Evolutionary conservation across 1,140 invertebrate genomes (phyloP), one percentile per base, ranked within the genome.

Genomic region (Homarus americanus): DNA sequence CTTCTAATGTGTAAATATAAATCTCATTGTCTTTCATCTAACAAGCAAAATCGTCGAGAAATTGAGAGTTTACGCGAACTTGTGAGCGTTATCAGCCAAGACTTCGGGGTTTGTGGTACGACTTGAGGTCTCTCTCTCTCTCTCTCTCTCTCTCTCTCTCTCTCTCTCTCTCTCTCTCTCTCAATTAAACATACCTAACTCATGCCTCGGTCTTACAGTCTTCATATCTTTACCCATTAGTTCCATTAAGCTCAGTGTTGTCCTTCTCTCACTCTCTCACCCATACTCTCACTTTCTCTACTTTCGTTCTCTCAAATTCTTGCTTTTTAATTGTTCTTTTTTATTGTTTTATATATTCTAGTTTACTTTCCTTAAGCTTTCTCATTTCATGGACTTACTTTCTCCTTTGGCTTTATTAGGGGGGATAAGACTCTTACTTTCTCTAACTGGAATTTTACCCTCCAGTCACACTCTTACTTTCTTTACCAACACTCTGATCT

Each of bases 111-210:
- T n/a, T n/a, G n/a, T n/a, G n/a, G n/a, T n/a, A n/a, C n/a, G n/a
- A n/a, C n/a, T n/a, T n/a, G n/a, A n/a, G n/a, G n/a, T n/a, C n/a
- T n/a, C 53, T 63, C 53, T 63, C 53, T 63, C 53, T 63, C 53
- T 63, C 53, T 63, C 53, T 63, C 53, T 63, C 53, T 63, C 53
- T 63, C 53, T 63, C 53, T 63, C 53, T 63, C 53, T 63, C 53
- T 63, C 53, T 63, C 53, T 63, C 53, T 63, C 53, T 63, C 53
- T 63, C 53, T 63, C 53, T 63, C 53, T 63, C 53, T 63, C n/a
- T n/a, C n/a, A n/a, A n/a, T n/a, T n/a, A n/a, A n/a, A n/a, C n/a
- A n/a, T n/a, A n/a, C n/a, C n/a, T 24, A 15, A 10, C 24, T 24
- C 24, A 10, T 63, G 10, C 24, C 53, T 63, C 53, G 10, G 10